phyloP scores from a whole-genome alignment of 1,140 invertebrate species.

The Venustaconcha ellipsiformis region DNA sequence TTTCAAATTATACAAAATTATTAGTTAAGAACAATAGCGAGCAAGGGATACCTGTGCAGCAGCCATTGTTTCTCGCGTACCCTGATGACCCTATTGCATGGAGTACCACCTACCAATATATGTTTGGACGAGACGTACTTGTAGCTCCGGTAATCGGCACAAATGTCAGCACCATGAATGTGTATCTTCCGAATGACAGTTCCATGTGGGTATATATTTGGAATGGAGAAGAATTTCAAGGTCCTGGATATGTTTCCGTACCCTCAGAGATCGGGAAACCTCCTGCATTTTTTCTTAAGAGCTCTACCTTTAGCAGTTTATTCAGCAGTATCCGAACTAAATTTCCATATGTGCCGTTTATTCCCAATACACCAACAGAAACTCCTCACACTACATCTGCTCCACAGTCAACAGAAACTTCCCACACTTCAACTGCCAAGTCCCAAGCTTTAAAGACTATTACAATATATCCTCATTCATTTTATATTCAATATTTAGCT shows the following conservation, averaged over 20 bases:
- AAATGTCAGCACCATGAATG: slow-evolving; percentile 20
- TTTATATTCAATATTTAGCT: too few species aligned
- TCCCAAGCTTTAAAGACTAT: too few species aligned
- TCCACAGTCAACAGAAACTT: too few species aligned
- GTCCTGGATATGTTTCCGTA: slow-evolving; percentile 29
- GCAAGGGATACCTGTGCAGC: slow-evolving; percentile 59
- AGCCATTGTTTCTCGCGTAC: slow-evolving; percentile 64
- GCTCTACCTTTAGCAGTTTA: slow-evolving; percentile 14
- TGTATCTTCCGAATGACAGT: slow-evolving; percentile 35
- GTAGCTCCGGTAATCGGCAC: slow-evolving; percentile 63
- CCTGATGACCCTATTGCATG: slow-evolving; percentile 46
- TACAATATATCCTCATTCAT: too few species aligned
- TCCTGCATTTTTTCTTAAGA: slow-evolving; percentile 47
- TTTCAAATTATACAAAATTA: slow-evolving; percentile 58
- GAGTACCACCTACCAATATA: slow-evolving; percentile 61
- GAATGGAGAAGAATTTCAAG: slow-evolving; percentile 24
- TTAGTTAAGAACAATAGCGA: slow-evolving; percentile 42
- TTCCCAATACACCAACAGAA: too few species aligned
- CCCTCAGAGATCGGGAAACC: slow-evolving; percentile 44
- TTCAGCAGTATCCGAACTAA: slow-evolving; percentile 3
- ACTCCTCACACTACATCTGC: too few species aligned
- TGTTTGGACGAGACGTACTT: slow-evolving; percentile 66
- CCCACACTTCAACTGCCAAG: too few species aligned
- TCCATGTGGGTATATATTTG: slow-evolving; percentile 46
- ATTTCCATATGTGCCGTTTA: too few species aligned